These are phyloP conservation scores for Globia sparganii DNA, from an alignment of 2,888 invertebrate genomes.

Conservation along the genomic window DNA sequence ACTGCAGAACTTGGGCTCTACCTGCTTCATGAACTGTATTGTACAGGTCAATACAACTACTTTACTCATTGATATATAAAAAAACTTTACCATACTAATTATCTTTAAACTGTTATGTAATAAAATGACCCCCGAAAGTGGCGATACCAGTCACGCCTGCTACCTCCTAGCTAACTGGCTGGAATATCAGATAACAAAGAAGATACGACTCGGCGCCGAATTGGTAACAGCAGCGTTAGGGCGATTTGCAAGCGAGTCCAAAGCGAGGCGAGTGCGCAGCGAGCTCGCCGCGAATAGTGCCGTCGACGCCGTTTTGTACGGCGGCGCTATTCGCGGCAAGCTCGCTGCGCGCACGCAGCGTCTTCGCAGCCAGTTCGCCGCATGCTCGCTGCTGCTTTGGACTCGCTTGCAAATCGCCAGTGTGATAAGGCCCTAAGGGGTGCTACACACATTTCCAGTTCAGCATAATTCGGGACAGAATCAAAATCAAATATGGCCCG, in stretches of 20 bases:
- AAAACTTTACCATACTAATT: too few species aligned
- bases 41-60: constrained; percentile 91
- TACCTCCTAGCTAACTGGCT: neutral
- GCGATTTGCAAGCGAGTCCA: too few species aligned
- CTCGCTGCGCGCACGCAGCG: too few species aligned
- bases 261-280: too few species aligned
- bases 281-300: too few species aligned
- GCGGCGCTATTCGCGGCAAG: too few species aligned
- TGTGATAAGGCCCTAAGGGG: too few species aligned
- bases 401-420: too few species aligned
- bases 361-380: too few species aligned
- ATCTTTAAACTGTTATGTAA: neutral
- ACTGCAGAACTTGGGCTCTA: constrained; percentile 98
- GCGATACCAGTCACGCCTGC: neutral
- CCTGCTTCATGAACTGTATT: constrained; percentile 99
- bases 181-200: neutral
- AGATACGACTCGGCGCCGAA: neutral
- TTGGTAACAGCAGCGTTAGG: neutral
- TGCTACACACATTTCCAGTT: neutral
- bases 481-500: neutral
- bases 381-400: too few species aligned
- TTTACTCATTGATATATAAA: too few species aligned
- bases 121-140: neutral
- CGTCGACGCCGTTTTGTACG: too few species aligned
- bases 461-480: neutral